Conservation (phyloP, 2,113 vertebrate species). For the Rhagologus leucostigma region DNA sequence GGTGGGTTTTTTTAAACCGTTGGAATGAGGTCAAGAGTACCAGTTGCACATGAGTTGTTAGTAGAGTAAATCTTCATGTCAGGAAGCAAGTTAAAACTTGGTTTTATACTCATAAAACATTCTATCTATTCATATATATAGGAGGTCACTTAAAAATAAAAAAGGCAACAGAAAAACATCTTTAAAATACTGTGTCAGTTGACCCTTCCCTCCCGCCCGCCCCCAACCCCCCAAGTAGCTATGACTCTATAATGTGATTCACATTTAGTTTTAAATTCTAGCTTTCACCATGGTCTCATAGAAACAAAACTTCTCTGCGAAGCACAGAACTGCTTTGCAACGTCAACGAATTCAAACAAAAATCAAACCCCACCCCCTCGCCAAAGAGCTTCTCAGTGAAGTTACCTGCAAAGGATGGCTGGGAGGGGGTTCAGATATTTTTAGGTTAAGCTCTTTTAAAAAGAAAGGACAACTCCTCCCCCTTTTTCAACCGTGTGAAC, state of each 20-base stretch:
- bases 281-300: constrained; percentile 67
- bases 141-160: constrained; percentile 75
- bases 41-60: constrained; percentile 72
- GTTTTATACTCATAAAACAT: constrained; percentile 65
- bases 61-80: constrained; percentile 66
- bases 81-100: constrained; percentile 64
- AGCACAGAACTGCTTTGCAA: constrained; percentile 61
- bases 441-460: constrained; percentile 58
- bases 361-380: not conserved
- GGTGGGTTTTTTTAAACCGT: constrained; percentile 43
- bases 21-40: constrained; percentile 74
- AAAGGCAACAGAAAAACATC: constrained; percentile 69
- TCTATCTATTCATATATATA: constrained; percentile 66
- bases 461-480: constrained; percentile 55
- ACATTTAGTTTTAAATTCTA: constrained; percentile 63
- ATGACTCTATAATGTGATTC: constrained; percentile 61
- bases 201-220: not conserved
- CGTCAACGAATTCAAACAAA: constrained; percentile 51
- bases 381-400: constrained; percentile 8
- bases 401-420: constrained; percentile 36
- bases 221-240: not conserved
- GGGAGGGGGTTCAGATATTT: not conserved
- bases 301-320: constrained; percentile 62
- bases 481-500: constrained; percentile 53
- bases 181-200: constrained; percentile 70